Evolutionary conservation across 1,140 invertebrate genomes (phyloP), one percentile per base, ranked within the genome.

Genomic region (Lepidotrigona ventralis): DNA sequence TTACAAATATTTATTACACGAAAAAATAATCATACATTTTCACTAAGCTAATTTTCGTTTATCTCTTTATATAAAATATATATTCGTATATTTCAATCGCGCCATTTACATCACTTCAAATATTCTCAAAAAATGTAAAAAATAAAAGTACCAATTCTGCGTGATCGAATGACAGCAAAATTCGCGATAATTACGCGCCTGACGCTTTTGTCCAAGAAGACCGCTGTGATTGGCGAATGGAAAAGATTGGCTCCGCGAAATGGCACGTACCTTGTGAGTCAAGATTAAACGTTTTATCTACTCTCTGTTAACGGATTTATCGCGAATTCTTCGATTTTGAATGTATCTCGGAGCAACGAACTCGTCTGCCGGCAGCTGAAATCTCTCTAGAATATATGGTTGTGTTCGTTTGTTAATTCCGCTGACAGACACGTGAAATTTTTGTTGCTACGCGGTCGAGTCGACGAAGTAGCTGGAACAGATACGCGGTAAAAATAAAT

Each of bases 301-400:
- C 9, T 39, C 26, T 15, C 66, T 51, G 68, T 76, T 81, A 81
- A 78, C 81, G 66, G 66, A 63, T 53, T n/a, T n/a, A 78, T 83
- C 39, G 46, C 17, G 39, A 83, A 78, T 83, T 78, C 74, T 78
- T 78, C 66, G 68, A 46, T 73, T 83, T 83, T 72, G 69, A 79
- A 79, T 60, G 58, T 79, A 71, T 83, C 76, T 83, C 66, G 6
- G 66, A 53, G 74, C 54, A 78, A 83, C 74, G 81, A 78, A 83
- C 82, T 79, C 23, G 19, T 14, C 1, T 54, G 54, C 51, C 77
- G 82, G 64, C 29, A 26, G 19, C 58, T 79, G 60, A 79, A 83
- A 60, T 78, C 64, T 81, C 54, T 39, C 54, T 39, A 66, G n/a
- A 82, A 33, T 15, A 33, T 15, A 46, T 2, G 54, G 17, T 75